A percentile compares a stretch with the other conserved stretches of the same genome.
Evolutionary conservation across 2,888 invertebrate species (phyloP).

Genomic region (Entomobrya proxima): DNA sequence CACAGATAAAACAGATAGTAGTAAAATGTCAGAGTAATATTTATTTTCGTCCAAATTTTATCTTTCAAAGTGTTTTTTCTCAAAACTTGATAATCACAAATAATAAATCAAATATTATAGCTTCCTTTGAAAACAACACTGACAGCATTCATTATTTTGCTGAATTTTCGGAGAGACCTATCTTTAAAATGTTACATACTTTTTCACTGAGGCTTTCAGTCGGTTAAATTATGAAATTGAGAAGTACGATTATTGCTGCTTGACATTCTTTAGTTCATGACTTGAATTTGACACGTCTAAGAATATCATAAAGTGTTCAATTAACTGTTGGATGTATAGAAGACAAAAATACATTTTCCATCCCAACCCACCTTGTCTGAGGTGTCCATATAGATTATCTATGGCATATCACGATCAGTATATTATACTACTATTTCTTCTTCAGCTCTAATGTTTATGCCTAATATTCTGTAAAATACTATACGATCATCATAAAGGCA

Average conservation of each 20-base stretch:
- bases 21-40: background rate
- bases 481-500: background rate
- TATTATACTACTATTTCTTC: no score
- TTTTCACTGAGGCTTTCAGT: background rate
- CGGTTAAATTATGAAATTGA: background rate
- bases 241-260: background rate
- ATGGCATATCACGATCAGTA: no score
- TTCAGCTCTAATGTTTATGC: background rate
- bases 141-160: background rate
- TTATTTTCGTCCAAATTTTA: background rate
- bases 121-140: background rate
- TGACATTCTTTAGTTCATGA: conserved; percentile 46
- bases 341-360: background rate
- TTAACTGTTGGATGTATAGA: background rate
- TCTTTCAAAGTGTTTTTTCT: background rate
- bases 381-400: no score
- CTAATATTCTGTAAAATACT: no score
- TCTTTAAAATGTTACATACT: background rate
- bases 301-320: background rate
- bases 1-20: background rate
- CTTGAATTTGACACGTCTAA: conserved; percentile 53
- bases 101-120: conserved; percentile 10
- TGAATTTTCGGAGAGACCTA: background rate
- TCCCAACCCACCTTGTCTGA: background rate
- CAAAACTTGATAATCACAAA: background rate